Conservation (phyloP, 2,888 invertebrate genomes). For the Criorhina ranunculi region DNA sequence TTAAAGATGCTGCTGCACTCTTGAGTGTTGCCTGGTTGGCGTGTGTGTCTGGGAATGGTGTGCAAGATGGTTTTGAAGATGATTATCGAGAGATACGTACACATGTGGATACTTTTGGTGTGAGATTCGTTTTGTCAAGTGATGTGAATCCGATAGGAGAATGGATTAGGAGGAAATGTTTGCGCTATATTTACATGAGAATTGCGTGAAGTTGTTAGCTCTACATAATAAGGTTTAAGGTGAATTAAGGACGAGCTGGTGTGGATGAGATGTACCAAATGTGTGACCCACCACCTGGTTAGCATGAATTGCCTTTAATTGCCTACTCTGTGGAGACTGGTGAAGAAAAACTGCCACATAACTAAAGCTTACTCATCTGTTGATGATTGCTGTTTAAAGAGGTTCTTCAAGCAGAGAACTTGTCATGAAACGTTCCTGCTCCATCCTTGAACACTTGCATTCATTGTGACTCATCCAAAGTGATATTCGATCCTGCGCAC, state of each 20-base stretch:
- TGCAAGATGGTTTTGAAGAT: slow-evolving; percentile 49
- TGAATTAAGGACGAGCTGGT: no score
- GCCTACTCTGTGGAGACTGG: no score
- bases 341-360: no score
- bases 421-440: no score
- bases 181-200: not conserved
- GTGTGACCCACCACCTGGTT: no score
- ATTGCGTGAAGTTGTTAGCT: not conserved
- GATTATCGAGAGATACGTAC: slow-evolving; percentile 18
- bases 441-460: not conserved
- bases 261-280: no score
- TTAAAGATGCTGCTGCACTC: slow-evolving; percentile 31
- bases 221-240: no score
- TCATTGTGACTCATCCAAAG: slow-evolving; percentile 25
- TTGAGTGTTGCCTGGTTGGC: slow-evolving; percentile 31
- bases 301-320: no score
- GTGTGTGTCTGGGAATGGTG: slow-evolving; percentile 29
- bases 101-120: slow-evolving; percentile 12
- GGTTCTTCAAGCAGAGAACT: no score
- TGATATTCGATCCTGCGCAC: slow-evolving; percentile 39
- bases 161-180: slow-evolving; percentile 20
- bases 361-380: no score
- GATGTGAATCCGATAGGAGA: slow-evolving; percentile 26
- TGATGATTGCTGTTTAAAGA: no score
- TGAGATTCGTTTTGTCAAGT: slow-evolving; percentile 26